Evolutionary conservation across 1,140 invertebrate species (phyloP), one percentile per base, ranked within the genome.

Genomic region (Orchestia grillus): DNA sequence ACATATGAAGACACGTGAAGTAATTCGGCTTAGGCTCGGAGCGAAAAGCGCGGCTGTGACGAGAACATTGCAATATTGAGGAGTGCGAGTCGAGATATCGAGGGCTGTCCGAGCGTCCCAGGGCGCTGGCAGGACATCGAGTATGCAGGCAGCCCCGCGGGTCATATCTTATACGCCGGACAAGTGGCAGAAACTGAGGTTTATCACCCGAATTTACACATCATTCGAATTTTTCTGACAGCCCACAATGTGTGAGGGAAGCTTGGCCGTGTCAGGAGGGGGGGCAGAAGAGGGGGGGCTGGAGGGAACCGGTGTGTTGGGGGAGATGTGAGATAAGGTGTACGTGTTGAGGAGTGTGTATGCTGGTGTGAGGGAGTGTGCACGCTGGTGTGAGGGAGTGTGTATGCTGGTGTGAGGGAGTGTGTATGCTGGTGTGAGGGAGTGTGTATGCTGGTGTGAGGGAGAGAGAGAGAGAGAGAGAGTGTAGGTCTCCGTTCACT

Each of bases 271-370:
- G 47, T 47, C 41, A 23, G 3, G 96, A 91, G 44, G 44, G 95
- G 77, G 45, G 96, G 96, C 16, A 42, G 45, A 40, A 62, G 41
- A 44, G 95, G 96, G 53, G 45, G 95, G 87, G 57, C 62, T 44
- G 96, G 47, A 57, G 91, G 47, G 47, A 40, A 11, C 19, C 6
- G 47, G 47, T 6, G 47, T 8, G 47, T 6, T 53, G 19, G 47
- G 47, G 47, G 47, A 53, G 47, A 53, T n/a, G 47, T 53, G 47
- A 8, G 47, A 53, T 53, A 19, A 8, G 47, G 47, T 53, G 47
- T 53, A 19, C 6, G 47, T 6, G 6, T 6, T 53, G 47, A 53
- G 6, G 47, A 53, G 19, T n/a, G 47, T 53, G 47, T 53, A 19
- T 8, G 6, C 6, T 8, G 47, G 47, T 53, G 47, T 53, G 47